phyloP scores from a whole-genome alignment of 2,888 invertebrate species.

The Alloscopus bannaensis region DNA sequence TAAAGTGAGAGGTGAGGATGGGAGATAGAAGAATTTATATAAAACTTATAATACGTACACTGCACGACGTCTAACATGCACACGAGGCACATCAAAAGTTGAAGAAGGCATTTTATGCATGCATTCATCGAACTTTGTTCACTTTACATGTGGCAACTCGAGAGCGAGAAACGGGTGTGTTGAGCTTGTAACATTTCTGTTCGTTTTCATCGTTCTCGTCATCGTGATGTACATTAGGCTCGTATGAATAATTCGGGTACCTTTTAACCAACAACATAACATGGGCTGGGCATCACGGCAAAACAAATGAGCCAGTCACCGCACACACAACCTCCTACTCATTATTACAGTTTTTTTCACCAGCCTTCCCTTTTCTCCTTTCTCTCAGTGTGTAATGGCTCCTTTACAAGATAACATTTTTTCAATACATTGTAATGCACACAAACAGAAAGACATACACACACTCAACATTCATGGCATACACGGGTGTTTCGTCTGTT shows the following conservation, averaged over 20 bases:
- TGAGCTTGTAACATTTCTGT: slow-evolving; percentile 40
- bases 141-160: background rate
- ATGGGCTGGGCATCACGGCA: slow-evolving; percentile 62
- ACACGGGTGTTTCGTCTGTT: too few species aligned
- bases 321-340: slow-evolving; percentile 64
- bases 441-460: slow-evolving; percentile 1
- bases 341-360: slow-evolving; percentile 51
- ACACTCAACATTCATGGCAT: too few species aligned
- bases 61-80: too few species aligned
- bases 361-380: slow-evolving; percentile 41
- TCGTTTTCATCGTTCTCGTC: slow-evolving; percentile 26
- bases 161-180: slow-evolving; percentile 34
- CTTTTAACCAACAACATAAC: slow-evolving; percentile 58
- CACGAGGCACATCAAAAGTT: background rate
- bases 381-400: slow-evolving; percentile 6
- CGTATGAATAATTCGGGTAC: slow-evolving; percentile 59
- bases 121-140: background rate
- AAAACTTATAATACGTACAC: too few species aligned
- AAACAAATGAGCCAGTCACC: slow-evolving; percentile 65
- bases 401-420: slow-evolving; percentile 8
- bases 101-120: slow-evolving; percentile 10
- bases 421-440: background rate
- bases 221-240: slow-evolving; percentile 41
- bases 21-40: too few species aligned
- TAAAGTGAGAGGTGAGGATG: background rate